phyloP scores from a whole-genome alignment of 2,888 invertebrate genomes.

The Pristionchus mayeri region DNA sequence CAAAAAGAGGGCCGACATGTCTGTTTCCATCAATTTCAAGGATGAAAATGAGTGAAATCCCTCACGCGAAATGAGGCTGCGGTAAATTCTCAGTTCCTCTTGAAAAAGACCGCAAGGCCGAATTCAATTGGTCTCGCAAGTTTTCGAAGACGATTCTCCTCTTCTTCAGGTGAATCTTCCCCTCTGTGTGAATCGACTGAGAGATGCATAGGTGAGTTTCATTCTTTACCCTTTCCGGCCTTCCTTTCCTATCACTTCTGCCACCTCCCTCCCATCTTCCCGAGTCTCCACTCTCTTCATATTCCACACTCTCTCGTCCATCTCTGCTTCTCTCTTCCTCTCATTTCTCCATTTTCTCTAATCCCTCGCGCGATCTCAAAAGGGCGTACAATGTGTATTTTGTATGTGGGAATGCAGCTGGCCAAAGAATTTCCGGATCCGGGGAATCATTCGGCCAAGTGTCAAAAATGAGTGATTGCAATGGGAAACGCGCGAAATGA shows the following conservation, averaged over 20 bases:
- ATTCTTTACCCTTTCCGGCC: not conserved
- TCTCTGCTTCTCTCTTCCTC: not conserved
- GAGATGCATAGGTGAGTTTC: not conserved
- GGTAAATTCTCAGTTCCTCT: conserved; percentile 44
- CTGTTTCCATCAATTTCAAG: conserved; percentile 44
- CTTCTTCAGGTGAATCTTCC: not conserved
- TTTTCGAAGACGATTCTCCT: not conserved
- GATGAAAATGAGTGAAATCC: conserved; percentile 41
- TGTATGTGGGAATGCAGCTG: conserved; percentile 47
- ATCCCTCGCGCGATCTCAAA: not conserved
- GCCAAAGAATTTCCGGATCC: not conserved
- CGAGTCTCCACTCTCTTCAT: not conserved
- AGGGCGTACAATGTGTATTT: conserved; percentile 44
- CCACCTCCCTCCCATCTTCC: not conserved
- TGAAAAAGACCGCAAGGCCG: conserved; percentile 43
- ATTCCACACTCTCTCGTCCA: not conserved
- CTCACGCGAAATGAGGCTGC: conserved; percentile 32
- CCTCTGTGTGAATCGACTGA: not conserved
- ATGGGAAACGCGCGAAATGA: conserved; percentile 45
- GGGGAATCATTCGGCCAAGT: not conserved
- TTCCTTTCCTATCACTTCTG: not conserved
- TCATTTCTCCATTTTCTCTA: not conserved
- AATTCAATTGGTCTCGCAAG: conserved; percentile 27
- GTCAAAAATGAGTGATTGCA: conserved; percentile 42
- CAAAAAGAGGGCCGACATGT: conserved; percentile 37